Base-by-base conservation (phyloP, 2,888 invertebrate genomes). In the Entomobrya multifasciata region DNA sequence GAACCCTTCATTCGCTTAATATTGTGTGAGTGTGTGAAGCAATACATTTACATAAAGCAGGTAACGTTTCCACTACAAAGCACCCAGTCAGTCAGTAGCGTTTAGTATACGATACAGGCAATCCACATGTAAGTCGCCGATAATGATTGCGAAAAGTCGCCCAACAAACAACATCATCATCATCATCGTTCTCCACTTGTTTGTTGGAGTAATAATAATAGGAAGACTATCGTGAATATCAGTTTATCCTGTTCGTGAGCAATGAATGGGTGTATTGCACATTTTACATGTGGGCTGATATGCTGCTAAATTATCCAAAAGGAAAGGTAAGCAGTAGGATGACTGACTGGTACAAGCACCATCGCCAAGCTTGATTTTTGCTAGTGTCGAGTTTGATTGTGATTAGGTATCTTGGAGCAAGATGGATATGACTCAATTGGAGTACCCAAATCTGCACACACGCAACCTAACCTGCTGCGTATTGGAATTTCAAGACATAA, bases 1-100 rank as follows among this genome's bases (percentile, higher is more conserved):
- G 89, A 89, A 87, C 89, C 89, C 87, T 87, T 86, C 79, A 86
- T 84, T 55, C 57, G 20, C 15, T 10, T 72, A 30, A 11, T 44
- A 78, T 52, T 44, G 74, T 20, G 27, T 67, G 5, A 36, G 36
- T 8, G 8, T 6, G 36, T 36, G 36, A 36, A 36, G 36, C 36
- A 36, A 36, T 36, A 36, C 25, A 85, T 74, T 74, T 74, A 62
- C 79, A 79, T 79, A 62, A 62, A 79, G 65, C 49, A 55, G 2
- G 49, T 49, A 72, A 72, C 72, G 72, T 72, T 72, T n/a, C 5
- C 27, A 52, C 36, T 36, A 36, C 36, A 36, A 36, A 36, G 36
- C 8, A 36, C 5, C 8, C n/a, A 36, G 36, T 36, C 36, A 36
- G 36, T 6, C n/a, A 17, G 52, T 17, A 52, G 55, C 55, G 22